phyloP scores from a whole-genome alignment of 2,888 invertebrate genomes.

The Pachycephus smyrnensis region DNA sequence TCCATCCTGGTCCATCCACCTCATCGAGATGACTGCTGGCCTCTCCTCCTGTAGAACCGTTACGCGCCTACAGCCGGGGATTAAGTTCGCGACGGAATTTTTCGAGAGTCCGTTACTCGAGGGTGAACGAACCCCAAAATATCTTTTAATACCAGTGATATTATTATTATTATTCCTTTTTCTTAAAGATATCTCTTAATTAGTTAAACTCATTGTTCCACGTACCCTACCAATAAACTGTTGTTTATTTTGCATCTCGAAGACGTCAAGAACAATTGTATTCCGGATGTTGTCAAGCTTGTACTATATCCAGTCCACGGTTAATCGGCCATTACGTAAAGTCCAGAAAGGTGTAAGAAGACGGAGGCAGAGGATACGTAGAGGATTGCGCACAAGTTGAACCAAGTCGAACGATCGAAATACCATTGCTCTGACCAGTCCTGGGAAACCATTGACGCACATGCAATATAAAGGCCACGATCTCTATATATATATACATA shows the following conservation, averaged over 20 bases:
- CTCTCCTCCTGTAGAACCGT: neutral
- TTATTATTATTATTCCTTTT: neutral
- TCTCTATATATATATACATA: neutral
- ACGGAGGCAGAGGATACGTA: neutral
- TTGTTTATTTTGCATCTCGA: neutral
- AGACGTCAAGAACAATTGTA: neutral
- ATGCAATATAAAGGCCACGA: no score
- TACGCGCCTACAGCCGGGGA: neutral
- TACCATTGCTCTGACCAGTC: slow-evolving; percentile 32
- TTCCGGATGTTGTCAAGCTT: neutral
- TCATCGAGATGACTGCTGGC: neutral
- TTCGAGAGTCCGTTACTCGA: neutral
- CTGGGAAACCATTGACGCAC: slow-evolving; percentile 34
- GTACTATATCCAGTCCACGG: neutral
- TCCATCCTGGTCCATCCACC: neutral
- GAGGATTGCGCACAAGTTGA: neutral
- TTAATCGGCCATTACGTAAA: neutral
- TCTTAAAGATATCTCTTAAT: neutral
- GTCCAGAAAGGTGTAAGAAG: neutral
- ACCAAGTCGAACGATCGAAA: slow-evolving; percentile 33
- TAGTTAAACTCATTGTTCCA: neutral
- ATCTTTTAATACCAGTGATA: neutral
- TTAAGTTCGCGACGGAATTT: neutral
- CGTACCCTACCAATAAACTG: neutral
- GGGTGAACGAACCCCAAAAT: neutral